Base-by-base conservation (phyloP, 2,888 invertebrate species). In the Troides aeacus region DNA sequence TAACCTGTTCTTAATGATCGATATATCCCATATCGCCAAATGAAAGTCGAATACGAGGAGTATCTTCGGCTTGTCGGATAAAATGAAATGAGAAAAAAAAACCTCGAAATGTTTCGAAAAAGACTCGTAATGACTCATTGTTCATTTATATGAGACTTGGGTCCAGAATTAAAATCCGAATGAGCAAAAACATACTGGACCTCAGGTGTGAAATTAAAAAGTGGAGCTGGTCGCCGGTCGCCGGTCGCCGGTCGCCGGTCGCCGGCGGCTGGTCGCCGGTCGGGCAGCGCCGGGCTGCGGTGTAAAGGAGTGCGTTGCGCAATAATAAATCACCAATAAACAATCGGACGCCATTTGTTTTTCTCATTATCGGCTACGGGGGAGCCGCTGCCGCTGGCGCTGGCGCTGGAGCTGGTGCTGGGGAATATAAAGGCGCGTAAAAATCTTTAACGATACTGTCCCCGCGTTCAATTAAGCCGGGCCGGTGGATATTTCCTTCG, bases 371-470 rank as follows among this genome's bases (percentile, higher is more conserved):
- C 72, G 10, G 39, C 8, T 7, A 7, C 8, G 7, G 39, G 1
- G 39, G 1, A 10, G 10, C 7, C 8, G 39, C 39, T 6, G 39
- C 7, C 39, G 39, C 66, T 64, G 62, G 46, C 24, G 24, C 24
- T 24, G 39, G 39, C 8, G 39, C 39, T 39, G 39, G 39, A 10
- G 39, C 39, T 39, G 39, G 39, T 10, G 39, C 66, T 65, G 62
- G 46, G 59, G 70, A 63, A 66, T 65, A 70, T 74, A 75, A 75
- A 74, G 71, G 70, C 72, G 72, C 65, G 75, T 76, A 82, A 84
- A 84, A 84, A 84, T 81, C 82, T 79, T 84, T 85, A 88, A 90
- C 87, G 84, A 90, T 89, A 90, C 87, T 87, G 89, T 90, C 87
- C 79, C 78, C 76, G 73, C 72, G 80, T 87, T 90, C 90, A 90